Percentiles rank a stretch among this genome's conserved stretches.
Evolutionary conservation across 2,797 vertebrate species (phyloP).

Genomic region (Sebastes goodei): DNA sequence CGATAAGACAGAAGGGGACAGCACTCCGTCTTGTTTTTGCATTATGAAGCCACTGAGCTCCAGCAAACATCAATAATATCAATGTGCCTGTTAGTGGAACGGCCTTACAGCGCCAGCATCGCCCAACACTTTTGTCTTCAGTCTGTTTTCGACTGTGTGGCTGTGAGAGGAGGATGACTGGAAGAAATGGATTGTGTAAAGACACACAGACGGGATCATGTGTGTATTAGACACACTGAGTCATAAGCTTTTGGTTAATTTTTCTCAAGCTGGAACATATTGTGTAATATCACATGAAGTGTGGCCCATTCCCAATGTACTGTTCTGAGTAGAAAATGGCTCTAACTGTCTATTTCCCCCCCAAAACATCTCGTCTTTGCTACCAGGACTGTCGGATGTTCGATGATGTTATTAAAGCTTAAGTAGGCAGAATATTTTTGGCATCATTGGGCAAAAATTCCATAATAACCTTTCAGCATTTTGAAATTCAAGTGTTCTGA

Average conservation of each 20-base stretch:
- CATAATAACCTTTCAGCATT: background rate
- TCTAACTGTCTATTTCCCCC: background rate
- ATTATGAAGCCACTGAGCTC: background rate
- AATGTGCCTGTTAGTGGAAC: background rate
- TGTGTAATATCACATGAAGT: background rate
- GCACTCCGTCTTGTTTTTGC: background rate
- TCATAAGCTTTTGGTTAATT: background rate
- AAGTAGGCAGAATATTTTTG: background rate
- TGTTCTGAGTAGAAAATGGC: background rate
- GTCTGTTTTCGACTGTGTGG: background rate
- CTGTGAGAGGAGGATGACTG: background rate
- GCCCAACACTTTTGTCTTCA: background rate
- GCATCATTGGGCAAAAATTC: background rate
- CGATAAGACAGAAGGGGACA: background rate
- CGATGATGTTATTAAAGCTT: background rate
- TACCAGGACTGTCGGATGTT: background rate
- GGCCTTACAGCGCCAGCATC: background rate
- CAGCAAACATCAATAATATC: slow-evolving; percentile 17
- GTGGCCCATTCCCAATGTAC: background rate
- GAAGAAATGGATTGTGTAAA: background rate
- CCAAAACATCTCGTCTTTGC: background rate
- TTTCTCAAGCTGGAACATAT: background rate
- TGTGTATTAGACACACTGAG: background rate
- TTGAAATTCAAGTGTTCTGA: background rate
- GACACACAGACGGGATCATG: background rate